Percentiles rank a stretch among this genome's conserved stretches.
Conservation (phyloP, 2,888 invertebrate genomes). For the Aphodius sticticus region DNA sequence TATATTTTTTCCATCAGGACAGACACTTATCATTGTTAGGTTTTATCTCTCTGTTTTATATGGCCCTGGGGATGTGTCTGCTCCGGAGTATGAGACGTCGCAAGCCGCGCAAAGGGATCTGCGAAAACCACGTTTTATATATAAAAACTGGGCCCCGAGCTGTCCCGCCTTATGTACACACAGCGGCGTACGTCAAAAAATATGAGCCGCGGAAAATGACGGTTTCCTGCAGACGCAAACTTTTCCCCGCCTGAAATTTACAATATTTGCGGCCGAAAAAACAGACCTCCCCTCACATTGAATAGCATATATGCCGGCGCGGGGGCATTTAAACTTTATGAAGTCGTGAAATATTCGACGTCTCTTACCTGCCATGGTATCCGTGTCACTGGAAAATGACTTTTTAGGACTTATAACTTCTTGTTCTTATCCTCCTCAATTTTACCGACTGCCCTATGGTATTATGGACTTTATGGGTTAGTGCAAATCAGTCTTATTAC, state of each 20-base stretch:
- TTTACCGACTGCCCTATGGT: neutral
- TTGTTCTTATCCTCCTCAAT: neutral
- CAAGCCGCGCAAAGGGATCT: neutral
- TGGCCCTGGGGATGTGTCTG: neutral
- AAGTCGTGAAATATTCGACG: conserved; percentile 4
- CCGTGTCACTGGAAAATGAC: neutral
- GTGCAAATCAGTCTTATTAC: neutral
- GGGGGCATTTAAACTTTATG: neutral
- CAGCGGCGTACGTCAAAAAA: neutral
- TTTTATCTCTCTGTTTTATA: conserved; percentile 4
- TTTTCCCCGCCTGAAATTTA: neutral
- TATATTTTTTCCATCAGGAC: neutral
- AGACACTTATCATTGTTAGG: conserved; percentile 4
- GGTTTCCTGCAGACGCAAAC: neutral
- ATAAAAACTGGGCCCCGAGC: neutral
- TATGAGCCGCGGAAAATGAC: neutral
- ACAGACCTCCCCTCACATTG: neutral
- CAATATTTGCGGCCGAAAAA: neutral
- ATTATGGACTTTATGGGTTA: neutral
- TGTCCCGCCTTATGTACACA: neutral
- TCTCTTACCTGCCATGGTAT: neutral
- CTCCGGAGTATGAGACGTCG: neutral
- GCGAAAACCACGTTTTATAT: neutral
- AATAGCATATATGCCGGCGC: neutral
- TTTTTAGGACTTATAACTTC: neutral